Evolutionary conservation across 2,888 invertebrate species (phyloP), one percentile per base, ranked within the genome.

Genomic region (Acleris sparsana): DNA sequence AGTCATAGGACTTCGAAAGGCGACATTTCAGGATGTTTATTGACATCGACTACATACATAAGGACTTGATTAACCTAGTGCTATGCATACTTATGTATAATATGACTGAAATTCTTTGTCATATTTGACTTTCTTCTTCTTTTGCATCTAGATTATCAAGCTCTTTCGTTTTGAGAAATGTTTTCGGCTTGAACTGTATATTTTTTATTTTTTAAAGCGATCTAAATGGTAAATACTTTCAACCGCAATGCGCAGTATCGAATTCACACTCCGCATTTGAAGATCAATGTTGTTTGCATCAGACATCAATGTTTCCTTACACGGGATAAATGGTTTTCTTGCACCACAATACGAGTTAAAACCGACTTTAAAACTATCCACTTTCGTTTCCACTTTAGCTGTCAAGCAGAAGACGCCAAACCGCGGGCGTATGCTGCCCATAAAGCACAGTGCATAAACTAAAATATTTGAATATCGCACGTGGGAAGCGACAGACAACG

Each of bases 401-500:
- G 56, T 52, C 61, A 25, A 62, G 62, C 60, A 56, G 51, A 44
- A 51, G 55, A 53, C 55, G 59, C 57, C 66, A 63, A 62, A 67
- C 72, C 70, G 70, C 69, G 70, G 80, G 79, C 79, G 79, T 80
- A 78, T 78, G 78, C 75, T 78, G 74, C 75, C 80, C 82, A 84
- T 87, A 87, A 84, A 86, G 80, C 80, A 86, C 75, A 73, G 75
- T 77, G 77, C 80, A 86, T 84, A 83, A 82, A 87, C 86, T 86
- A 88, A 82, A 79, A 84, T 82, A 82, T 89, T 87, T 87, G 87
- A 85, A 86, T 84, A 84, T 78, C 76, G 78, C 77, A 83, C 85
- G 89, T 89, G 88, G 89, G 89, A 73, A 79, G 84, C 71, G 73
- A 80, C 77, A 83, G 86, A 85, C 86, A 76, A 74, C 64, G 72